Base-by-base conservation (phyloP, 2,113 vertebrate genomes). In the Limnothrissa miodon region DNA sequence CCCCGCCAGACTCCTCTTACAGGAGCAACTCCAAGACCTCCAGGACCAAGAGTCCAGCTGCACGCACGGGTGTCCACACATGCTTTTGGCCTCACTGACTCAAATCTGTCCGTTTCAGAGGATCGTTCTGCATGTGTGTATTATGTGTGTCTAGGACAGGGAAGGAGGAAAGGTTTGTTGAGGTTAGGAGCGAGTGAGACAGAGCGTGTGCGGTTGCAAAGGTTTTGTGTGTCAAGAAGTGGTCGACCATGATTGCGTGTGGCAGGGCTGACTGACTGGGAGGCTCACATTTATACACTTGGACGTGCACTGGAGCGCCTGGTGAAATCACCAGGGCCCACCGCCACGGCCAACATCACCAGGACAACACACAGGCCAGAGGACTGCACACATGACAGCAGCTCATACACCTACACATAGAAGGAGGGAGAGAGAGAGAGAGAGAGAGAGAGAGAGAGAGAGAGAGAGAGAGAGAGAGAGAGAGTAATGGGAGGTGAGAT, bases 241-340 rank as follows among this genome's bases (percentile, higher is more conserved):
- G 62, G 62, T 70, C 62, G 15, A 29, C 29, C 25, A 33, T 88
- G 81, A 19, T 83, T 91, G 87, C 89, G 85, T 85, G 88, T 92
- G 90, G 89, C 87, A 90, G 86, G 86, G 53, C 80, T 51, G 80
- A 0, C 79, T 86, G 82, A 51, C 15, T 79, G 25, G 10, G 82
- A 78, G 0, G 39, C 80, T 74, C 80, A 13, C 80, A 89, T 91
- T 91, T 90, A 89, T 88, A 92, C 92, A 92, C 86, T 87, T 19
- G 39, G 29, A 11, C 82, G 74, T 85, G 86, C 15, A 81, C 85
- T 87, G 84, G 86, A 91, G 87, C 80, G 82, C 56, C 88, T 89
- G n/a, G 90, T 88, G 87, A 92, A 91, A 91, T 91, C 56, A 88
- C 80, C 51, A 85, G n/a, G 83, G 25, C 82, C 79, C 66, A 62